Evolutionary conservation across 2,888 invertebrate species (phyloP).

Genomic region (Eilema depressum): DNA sequence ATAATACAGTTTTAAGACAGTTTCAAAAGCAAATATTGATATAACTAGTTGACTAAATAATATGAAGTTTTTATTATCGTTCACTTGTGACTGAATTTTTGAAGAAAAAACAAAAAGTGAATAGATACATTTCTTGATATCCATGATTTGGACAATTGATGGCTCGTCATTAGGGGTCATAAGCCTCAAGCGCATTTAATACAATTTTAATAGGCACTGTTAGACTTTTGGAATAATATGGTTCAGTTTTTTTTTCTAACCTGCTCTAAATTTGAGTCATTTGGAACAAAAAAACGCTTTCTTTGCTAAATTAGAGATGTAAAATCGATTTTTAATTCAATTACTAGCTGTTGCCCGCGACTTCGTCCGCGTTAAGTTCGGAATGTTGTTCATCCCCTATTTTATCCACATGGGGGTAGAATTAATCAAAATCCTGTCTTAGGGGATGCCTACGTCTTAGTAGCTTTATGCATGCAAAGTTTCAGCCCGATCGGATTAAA

Average conservation of each 20-base stretch:
- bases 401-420: too few relatives aligned
- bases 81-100: background rate
- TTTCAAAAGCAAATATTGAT: too few relatives aligned
- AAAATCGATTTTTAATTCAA: background rate
- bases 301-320: background rate
- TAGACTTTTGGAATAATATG: constrained; percentile 30
- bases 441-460: too few relatives aligned
- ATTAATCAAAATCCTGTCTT: too few relatives aligned
- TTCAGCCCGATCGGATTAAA: too few relatives aligned
- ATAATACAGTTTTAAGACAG: too few relatives aligned
- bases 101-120: constrained; percentile 12
- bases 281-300: constrained; percentile 2
- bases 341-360: too few relatives aligned
- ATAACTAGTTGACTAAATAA: too few relatives aligned
- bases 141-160: constrained; percentile 63
- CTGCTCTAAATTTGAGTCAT: constrained; percentile 7
- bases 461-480: too few relatives aligned
- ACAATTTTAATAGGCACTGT: constrained; percentile 66
- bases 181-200: constrained; percentile 66
- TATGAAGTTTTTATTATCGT: too few relatives aligned
- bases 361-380: too few relatives aligned
- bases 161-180: constrained; percentile 61
- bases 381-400: too few relatives aligned
- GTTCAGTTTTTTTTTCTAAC: constrained; percentile 10
- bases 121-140: constrained; percentile 28